Evolutionary conservation across 2,888 invertebrate species (phyloP).

Genomic region (Mylabris sibirica): DNA sequence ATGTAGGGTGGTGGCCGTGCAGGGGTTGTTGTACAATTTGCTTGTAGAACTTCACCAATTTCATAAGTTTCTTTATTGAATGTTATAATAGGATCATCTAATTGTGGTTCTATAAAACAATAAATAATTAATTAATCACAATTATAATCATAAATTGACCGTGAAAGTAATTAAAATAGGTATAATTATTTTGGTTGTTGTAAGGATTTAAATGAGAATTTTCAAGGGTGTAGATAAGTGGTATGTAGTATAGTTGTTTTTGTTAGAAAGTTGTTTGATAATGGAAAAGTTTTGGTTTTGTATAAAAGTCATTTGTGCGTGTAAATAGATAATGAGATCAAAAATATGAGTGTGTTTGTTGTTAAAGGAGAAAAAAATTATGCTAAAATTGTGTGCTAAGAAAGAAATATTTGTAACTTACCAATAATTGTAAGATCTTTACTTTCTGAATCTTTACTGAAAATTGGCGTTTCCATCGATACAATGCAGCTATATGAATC

Average conservation of each 20-base stretch:
- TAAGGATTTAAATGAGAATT: constrained; percentile 1
- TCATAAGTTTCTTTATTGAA: constrained; percentile 73
- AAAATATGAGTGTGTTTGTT: background rate
- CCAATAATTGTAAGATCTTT: constrained; percentile 83
- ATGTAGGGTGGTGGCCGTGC: constrained; percentile 78
- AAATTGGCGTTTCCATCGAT: constrained; percentile 81
- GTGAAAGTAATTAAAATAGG: background rate
- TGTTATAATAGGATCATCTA: constrained; percentile 74
- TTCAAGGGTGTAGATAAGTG: background rate
- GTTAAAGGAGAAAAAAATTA: background rate
- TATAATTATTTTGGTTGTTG: background rate
- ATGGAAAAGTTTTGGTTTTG: constrained; percentile 5
- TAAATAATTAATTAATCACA: background rate
- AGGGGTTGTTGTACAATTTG: constrained; percentile 77
- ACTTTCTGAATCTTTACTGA: constrained; percentile 79
- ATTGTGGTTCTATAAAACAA: constrained; percentile 68
- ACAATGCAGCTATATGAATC: constrained; percentile 85
- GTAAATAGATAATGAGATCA: background rate
- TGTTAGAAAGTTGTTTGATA: background rate
- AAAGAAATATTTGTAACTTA: constrained; percentile 60
- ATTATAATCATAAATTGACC: background rate
- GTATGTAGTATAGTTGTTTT: background rate
- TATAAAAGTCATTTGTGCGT: background rate
- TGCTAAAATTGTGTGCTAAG: background rate
- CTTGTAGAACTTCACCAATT: constrained; percentile 73